Base-by-base conservation (phyloP, 1,140 invertebrate genomes). In the Harlomillsia oculata region DNA sequence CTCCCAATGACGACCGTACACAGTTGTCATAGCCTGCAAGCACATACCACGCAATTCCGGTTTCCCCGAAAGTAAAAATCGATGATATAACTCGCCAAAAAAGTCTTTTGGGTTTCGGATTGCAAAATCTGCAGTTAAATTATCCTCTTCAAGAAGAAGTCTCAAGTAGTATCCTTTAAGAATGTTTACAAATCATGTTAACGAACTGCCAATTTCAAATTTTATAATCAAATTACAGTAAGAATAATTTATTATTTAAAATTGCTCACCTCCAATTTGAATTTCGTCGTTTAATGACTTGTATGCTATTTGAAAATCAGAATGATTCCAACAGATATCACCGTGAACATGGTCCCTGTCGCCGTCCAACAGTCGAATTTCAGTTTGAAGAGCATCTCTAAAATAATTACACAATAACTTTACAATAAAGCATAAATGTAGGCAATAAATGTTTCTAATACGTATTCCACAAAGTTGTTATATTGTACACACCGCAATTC, bases 71-170 rank as follows among this genome's bases (percentile, higher is more conserved):
- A 96, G 79, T 61, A 99, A 76, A 71, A 99, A 99, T 59, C 94
- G 81, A 71, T 99, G 94, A 72, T 99, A 99, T 6, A 99, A 76
- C 70, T 97, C 93, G 75, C 97, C 97, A 76, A 99, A 99, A 75
- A 99, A 97, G 72, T 96, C 89, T 69, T 91, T 56, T 5, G 51
- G 32, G 50, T 51, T 63, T 57, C 61, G 36, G 29, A 66, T 67
- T 21, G 45, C 53, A 57, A 67, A 56, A 55, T 56, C 56, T n/a
- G 54, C 18, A 43, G 37, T 55, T 51, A 67, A 64, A 30, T 54
- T 65, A 68, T 87, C 82, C 73, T 94, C 89, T 73, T 97, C 93
- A 21, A 99, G 74, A 52, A 99, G 75, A 63, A 99, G 75, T 56
- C 95, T 78, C 62, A 99, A 78, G 71, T 97, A 99, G 75, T 99